Conservation (phyloP, 2,113 vertebrate genomes). For the Sylvilagus bachmani region DNA sequence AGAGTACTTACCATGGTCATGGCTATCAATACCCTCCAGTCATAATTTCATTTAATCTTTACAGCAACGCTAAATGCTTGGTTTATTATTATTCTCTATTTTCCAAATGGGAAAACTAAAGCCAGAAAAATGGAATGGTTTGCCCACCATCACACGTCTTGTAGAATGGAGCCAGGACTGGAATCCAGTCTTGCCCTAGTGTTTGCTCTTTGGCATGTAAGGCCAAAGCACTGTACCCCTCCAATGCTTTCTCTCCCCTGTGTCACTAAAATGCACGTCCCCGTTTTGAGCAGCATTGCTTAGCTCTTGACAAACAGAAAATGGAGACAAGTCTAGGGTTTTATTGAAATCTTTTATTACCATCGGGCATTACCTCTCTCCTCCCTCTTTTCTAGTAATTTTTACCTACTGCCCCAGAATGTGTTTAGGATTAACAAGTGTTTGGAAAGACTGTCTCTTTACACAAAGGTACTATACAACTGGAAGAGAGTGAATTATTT, state of each 20-base stretch:
- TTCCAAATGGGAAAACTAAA: conserved; percentile 36
- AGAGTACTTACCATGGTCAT: neutral
- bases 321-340: conserved; percentile 39
- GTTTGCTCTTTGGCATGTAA: neutral
- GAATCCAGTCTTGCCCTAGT: neutral
- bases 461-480: conserved; percentile 70
- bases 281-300: neutral
- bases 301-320: neutral
- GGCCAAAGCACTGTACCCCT: neutral
- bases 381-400: conserved; percentile 66
- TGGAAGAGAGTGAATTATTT: conserved; percentile 80
- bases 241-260: neutral
- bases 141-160: neutral
- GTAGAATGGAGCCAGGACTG: neutral
- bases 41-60: conserved; percentile 38
- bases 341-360: conserved; percentile 56
- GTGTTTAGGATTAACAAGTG: conserved; percentile 75
- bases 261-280: neutral
- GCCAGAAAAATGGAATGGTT: conserved; percentile 14
- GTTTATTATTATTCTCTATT: conserved; percentile 11
- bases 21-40: neutral
- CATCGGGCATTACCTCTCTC: neutral
- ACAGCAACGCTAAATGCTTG: neutral
- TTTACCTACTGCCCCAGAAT: conserved; percentile 69
- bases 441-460: conserved; percentile 66